phyloP scores from a whole-genome alignment of 2,113 vertebrate species.

The Serinus canaria region DNA sequence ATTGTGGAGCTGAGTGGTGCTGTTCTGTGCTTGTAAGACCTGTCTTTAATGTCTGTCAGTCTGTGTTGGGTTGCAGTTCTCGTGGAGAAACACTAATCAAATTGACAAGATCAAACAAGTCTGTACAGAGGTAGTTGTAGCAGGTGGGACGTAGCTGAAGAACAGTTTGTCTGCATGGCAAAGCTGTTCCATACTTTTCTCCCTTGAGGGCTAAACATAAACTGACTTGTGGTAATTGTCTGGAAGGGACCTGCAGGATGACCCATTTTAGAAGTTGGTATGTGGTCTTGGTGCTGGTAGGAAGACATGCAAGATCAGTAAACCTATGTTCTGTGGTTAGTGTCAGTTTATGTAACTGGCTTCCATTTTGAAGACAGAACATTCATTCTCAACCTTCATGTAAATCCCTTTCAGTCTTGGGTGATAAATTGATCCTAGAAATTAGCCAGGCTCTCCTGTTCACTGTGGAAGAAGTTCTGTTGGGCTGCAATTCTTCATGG shows the following conservation, averaged over 20 bases:
- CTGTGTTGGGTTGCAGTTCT: neutral
- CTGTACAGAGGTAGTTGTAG: neutral
- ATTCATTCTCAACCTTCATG: neutral
- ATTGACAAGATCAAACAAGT: neutral
- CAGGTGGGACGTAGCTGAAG: neutral
- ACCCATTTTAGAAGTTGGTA: neutral
- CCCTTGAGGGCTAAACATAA: neutral
- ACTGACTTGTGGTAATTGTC: neutral
- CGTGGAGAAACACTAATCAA: neutral
- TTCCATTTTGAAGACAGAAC: neutral
- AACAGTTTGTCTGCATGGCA: neutral
- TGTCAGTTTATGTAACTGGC: neutral
- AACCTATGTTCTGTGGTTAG: fast-evolving
- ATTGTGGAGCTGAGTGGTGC: neutral
- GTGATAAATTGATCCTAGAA: neutral
- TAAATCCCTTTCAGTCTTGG: neutral
- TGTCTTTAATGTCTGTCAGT: neutral
- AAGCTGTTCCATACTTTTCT: neutral
- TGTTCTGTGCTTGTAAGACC: neutral
- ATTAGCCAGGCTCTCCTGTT: neutral
- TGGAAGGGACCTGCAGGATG: neutral
- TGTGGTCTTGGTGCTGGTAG: neutral
- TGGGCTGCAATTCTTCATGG: fast-evolving
- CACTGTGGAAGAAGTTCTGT: neutral
- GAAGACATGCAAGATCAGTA: neutral